Percentiles rank a stretch among this genome's conserved stretches.
These are phyloP conservation scores for Brenthis daphne DNA, from an alignment of 2,888 invertebrate species.

Conservation along the genomic window DNA sequence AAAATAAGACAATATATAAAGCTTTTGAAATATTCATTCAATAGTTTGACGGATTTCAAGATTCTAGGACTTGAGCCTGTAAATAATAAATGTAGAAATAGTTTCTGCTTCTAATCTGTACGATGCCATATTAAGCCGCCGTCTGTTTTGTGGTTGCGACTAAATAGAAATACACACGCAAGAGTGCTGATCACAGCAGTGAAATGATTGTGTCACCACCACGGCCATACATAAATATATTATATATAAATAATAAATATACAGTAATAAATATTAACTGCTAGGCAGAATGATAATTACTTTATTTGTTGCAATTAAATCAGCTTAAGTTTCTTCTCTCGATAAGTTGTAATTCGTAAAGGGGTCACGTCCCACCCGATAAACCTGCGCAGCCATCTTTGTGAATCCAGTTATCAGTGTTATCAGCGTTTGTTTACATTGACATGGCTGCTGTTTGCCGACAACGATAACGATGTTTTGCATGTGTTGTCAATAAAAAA, in stretches of 20 bases:
- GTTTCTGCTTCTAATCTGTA: too few species aligned
- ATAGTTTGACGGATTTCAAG: too few species aligned
- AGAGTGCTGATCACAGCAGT: background rate
- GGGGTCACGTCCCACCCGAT: conserved; percentile 49
- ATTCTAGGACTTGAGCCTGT: too few species aligned
- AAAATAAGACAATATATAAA: too few species aligned
- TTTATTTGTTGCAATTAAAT: conserved; percentile 18
- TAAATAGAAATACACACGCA: too few species aligned
- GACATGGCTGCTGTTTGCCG: conserved; percentile 48
- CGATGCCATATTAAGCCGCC: too few species aligned
- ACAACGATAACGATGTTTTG: conserved; percentile 51
- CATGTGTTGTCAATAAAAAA: conserved; percentile 37
- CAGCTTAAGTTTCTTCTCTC: conserved; percentile 12
- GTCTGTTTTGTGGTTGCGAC: too few species aligned
- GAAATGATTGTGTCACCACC: conserved; percentile 4
- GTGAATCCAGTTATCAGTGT: conserved; percentile 61
- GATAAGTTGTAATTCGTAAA: conserved; percentile 48
- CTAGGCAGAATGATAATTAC: background rate
- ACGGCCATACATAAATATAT: background rate
- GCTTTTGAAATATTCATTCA: too few species aligned
- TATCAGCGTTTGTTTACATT: conserved; percentile 65
- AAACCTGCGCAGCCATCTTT: conserved; percentile 59
- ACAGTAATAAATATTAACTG: background rate
- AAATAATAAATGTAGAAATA: too few species aligned
- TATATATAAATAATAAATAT: background rate